phyloP scores from a whole-genome alignment of 2,888 invertebrate genomes.

The Caenorhabditis auriculariae region DNA sequence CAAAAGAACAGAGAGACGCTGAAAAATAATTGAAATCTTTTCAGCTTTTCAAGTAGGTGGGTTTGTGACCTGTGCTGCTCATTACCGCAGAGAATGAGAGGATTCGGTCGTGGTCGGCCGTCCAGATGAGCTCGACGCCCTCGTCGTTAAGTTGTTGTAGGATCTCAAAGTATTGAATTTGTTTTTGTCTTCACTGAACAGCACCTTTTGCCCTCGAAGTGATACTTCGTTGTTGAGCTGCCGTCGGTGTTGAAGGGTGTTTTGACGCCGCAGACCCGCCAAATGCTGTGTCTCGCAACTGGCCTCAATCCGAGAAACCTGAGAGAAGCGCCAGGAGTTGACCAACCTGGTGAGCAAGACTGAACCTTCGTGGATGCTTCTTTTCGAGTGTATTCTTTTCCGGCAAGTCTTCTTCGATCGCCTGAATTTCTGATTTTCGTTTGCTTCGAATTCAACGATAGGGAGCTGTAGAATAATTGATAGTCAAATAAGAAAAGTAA shows the following conservation, averaged over 20 bases:
- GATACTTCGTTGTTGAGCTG: constrained; percentile 44
- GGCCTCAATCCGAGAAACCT: constrained; percentile 13
- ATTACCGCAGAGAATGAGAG: constrained; percentile 46
- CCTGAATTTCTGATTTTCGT: too few relatives aligned
- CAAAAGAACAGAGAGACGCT: constrained; percentile 33
- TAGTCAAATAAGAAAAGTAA: too few relatives aligned
- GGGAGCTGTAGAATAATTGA: too few relatives aligned
- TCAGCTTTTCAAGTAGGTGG: neutral
- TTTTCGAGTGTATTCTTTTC: too few relatives aligned
- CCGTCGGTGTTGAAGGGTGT: constrained; percentile 47
- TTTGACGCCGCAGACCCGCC: constrained; percentile 43
- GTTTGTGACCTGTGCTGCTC: constrained; percentile 24
- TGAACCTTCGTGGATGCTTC: constrained; percentile 26
- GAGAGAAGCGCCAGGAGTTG: neutral
- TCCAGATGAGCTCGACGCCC: constrained; percentile 55
- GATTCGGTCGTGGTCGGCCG: constrained; percentile 26
- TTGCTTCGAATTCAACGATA: too few relatives aligned
- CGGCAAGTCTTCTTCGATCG: too few relatives aligned
- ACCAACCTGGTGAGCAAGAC: constrained; percentile 27
- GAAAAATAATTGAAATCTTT: constrained; percentile 1
- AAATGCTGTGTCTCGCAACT: constrained; percentile 42
- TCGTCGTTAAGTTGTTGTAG: constrained; percentile 59
- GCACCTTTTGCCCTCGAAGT: constrained; percentile 39
- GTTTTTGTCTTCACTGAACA: neutral
- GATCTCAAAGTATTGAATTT: constrained; percentile 33